Conservation (phyloP, 2,113 vertebrate species). For the Lutjanus erythropterus region DNA sequence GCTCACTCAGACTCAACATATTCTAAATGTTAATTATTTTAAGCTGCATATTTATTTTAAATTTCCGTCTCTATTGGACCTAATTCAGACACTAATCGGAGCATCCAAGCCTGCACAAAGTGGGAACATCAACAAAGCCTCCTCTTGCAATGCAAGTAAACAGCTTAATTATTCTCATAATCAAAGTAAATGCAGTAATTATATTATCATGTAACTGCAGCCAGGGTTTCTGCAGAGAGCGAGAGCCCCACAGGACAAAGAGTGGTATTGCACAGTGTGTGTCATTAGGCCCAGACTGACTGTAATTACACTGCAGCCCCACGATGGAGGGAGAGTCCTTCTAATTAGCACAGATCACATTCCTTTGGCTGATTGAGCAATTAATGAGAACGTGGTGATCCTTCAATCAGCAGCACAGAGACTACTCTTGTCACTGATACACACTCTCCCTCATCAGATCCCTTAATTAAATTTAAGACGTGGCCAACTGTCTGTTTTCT, state of each 20-base stretch:
- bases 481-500: slow-evolving; percentile 29
- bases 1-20: neutral
- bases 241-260: slow-evolving; percentile 49
- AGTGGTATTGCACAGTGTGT: slow-evolving; percentile 45
- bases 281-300: slow-evolving; percentile 75
- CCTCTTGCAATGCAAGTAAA: slow-evolving; percentile 36
- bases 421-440: slow-evolving; percentile 49
- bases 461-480: slow-evolving; percentile 71
- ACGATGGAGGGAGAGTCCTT: slow-evolving; percentile 85
- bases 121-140: slow-evolving; percentile 30
- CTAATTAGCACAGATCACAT: slow-evolving; percentile 90
- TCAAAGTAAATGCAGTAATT: slow-evolving; percentile 54
- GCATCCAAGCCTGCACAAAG: slow-evolving; percentile 17
- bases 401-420: slow-evolving; percentile 69
- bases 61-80: neutral
- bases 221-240: slow-evolving; percentile 31
- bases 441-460: slow-evolving; percentile 49
- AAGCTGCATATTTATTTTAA: neutral
- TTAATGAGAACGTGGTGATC: slow-evolving; percentile 85
- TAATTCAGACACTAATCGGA: neutral
- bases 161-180: slow-evolving; percentile 46
- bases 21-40: slow-evolving; percentile 1
- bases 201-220: slow-evolving; percentile 44
- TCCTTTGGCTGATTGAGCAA: slow-evolving; percentile 84
- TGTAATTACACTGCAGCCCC: slow-evolving; percentile 89